Conservation (phyloP, 2,888 invertebrate genomes). For the Schizaphis graminum region DNA sequence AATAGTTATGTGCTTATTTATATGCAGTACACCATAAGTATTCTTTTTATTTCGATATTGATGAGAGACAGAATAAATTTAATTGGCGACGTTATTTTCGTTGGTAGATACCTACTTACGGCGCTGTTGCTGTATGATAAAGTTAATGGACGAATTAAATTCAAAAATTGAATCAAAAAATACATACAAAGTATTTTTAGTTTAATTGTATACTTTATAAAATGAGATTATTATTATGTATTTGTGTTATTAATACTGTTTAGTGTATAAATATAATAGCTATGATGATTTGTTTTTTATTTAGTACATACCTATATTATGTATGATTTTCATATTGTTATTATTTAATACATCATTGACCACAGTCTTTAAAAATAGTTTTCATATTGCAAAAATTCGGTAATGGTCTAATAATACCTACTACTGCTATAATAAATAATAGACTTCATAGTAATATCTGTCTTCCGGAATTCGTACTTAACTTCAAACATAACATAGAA, state of each 20-base stretch:
- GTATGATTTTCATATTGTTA: neutral
- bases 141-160: neutral
- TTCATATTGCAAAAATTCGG: neutral
- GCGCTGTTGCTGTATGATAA: neutral
- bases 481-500: neutral
- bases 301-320: neutral
- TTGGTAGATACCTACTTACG: neutral
- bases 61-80: neutral
- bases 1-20: constrained; percentile 1
- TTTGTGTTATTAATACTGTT: neutral
- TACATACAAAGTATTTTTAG: neutral
- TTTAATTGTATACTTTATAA: neutral
- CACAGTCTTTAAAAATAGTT: neutral
- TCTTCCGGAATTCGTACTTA: neutral
- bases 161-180: neutral
- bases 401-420: neutral
- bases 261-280: neutral
- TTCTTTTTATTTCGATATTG: neutral
- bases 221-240: neutral
- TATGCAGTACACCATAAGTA: neutral
- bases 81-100: neutral
- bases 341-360: neutral
- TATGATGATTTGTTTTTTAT: neutral
- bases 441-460: neutral
- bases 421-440: neutral